phyloP scores from a whole-genome alignment of 2,888 invertebrate genomes.

The Caenorhabditis parvicauda region DNA sequence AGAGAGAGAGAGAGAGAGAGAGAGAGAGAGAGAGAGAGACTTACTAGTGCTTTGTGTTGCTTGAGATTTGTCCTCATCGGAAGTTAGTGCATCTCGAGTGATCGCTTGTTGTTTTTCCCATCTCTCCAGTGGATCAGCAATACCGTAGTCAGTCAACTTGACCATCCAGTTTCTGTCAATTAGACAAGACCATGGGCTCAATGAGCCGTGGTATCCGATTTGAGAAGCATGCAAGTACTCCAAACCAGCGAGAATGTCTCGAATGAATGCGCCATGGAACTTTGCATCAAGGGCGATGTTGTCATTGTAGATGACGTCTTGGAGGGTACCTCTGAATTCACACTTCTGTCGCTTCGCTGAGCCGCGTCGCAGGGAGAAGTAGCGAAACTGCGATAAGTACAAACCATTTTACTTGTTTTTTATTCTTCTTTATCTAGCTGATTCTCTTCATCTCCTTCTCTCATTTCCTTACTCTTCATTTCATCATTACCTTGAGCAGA shows the following conservation, averaged over 20 bases:
- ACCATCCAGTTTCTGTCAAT: slow-evolving; percentile 52
- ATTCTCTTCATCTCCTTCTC: too few species aligned
- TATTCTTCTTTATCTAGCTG: background rate
- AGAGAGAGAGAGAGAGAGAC: too few species aligned
- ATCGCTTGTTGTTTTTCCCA: slow-evolving; percentile 57
- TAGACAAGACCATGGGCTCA: slow-evolving; percentile 47
- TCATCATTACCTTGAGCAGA: slow-evolving; percentile 54
- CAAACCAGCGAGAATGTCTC: slow-evolving; percentile 44
- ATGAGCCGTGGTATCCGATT: slow-evolving; percentile 45
- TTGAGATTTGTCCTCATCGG: slow-evolving; percentile 53
- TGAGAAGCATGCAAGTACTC: slow-evolving; percentile 46
- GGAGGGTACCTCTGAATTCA: slow-evolving; percentile 25
- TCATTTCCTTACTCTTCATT: too few species aligned
- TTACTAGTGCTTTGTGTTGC: slow-evolving; percentile 53
- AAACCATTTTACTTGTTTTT: background rate
- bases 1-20: too few species aligned
- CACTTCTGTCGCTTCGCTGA: too few species aligned
- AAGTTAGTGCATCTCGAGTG: slow-evolving; percentile 32
- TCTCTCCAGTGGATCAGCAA: slow-evolving; percentile 56
- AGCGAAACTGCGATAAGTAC: too few species aligned
- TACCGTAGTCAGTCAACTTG: slow-evolving; percentile 47
- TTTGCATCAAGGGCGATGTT: slow-evolving; percentile 35
- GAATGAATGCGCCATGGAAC: slow-evolving; percentile 47
- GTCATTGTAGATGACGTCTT: slow-evolving; percentile 48
- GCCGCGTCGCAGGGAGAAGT: too few species aligned